Percentiles rank a stretch among this genome's conserved stretches.
Conservation (phyloP, 2,888 invertebrate species). For the Nemotelus nigrinus region DNA sequence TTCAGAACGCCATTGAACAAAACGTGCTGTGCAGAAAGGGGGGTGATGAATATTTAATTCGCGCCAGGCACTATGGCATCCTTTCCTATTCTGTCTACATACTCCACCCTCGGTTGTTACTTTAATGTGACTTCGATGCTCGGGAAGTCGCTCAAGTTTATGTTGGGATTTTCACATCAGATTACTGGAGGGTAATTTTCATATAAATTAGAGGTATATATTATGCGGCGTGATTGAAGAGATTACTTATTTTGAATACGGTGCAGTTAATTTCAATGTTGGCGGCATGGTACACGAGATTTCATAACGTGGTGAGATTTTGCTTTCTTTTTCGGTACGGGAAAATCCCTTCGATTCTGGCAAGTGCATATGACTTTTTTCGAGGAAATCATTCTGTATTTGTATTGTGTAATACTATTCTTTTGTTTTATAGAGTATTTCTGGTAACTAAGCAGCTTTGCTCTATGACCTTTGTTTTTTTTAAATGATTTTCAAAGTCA, state of each 20-base stretch:
- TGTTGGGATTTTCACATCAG: constrained; percentile 51
- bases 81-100: background rate
- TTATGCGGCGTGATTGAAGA: constrained; percentile 50
- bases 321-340: too few relatives aligned
- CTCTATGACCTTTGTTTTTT: too few relatives aligned
- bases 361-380: too few relatives aligned
- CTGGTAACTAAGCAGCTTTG: too few relatives aligned
- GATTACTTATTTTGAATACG: constrained; percentile 22
- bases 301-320: too few relatives aligned
- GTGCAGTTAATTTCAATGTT: too few relatives aligned
- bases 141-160: constrained; percentile 49
- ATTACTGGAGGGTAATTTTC: constrained; percentile 51
- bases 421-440: too few relatives aligned
- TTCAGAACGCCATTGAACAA: background rate
- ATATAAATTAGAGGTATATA: constrained; percentile 52
- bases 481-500: too few relatives aligned
- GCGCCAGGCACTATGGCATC: background rate
- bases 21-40: background rate
- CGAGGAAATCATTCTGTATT: too few relatives aligned
- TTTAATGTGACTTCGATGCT: constrained; percentile 48
- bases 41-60: constrained; percentile 45
- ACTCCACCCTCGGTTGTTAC: constrained; percentile 26
- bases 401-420: too few relatives aligned
- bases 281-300: too few relatives aligned
- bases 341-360: too few relatives aligned